Evolutionary conservation across 2,888 invertebrate species (phyloP), one percentile per base, ranked within the genome.

Genomic region (Malacosoma neustria): DNA sequence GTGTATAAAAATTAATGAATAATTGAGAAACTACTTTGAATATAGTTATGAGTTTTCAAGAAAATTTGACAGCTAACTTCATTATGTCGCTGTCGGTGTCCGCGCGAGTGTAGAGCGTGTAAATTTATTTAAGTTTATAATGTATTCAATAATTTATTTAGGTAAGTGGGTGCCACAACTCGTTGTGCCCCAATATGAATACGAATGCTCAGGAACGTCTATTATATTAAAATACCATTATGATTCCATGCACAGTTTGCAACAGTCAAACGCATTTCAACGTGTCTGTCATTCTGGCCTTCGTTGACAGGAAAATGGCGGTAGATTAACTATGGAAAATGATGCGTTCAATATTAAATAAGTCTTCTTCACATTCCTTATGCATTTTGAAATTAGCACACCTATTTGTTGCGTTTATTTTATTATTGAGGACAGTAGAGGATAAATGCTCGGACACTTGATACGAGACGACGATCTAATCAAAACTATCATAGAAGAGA

Each of bases 281-380:
- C 57, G 57, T 63, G 68, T 63, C 59, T 58, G 67, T 66, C 70
- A 61, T 45, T 48, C 59, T 48, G 65, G 56, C 69, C 72, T 75
- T 68, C 68, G 57, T 39, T 54, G 70, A 61, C 75, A 77, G 76
- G 76, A 77, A 77, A 77, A 77, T 75, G 69, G 59, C 57, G 49
- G 42, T 52, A 55, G 54, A 54, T 59, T 64, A 61, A 56, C 35
- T 47, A 55, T 61, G 72, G 72, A 71, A 75, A 74, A 74, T 64
- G 53, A 51, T 51, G 64, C 62, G 62, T 70, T 62, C 69, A 67
- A 71, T 72, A 68, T 68, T 59, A 64, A 63, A 54, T 51, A 55
- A 57, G 57, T 42, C 49, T 49, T 48, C 49, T 42, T 56, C 51
- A 48, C 45, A 39, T 39, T 39, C 39, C 36, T 36, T 30, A 14